Base-by-base conservation (phyloP, 2,797 vertebrate genomes). In the Artibeus jamaicensis region DNA sequence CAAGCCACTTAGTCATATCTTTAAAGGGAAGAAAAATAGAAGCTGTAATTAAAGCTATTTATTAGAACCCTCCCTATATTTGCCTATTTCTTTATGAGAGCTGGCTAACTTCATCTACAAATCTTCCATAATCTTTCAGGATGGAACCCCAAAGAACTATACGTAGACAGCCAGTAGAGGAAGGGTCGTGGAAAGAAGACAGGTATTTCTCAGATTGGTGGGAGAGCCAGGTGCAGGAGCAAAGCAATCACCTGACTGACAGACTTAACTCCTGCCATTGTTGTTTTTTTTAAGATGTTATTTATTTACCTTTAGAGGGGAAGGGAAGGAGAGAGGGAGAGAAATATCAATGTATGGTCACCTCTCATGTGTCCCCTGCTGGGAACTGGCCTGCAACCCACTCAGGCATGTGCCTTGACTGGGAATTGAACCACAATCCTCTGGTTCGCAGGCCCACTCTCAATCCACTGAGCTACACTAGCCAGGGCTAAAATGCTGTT, bases 111-210 rank as follows among this genome's bases (percentile, higher is more conserved):
- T 39, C 78, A 57, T 94, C 50, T 90, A 29, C 48, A 83, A 82
- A 26, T 87, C 57, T 55, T n/a, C 59, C 82, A 44, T n/a, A 86
- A 0, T 92, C 85, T 88, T 94, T 90, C 55, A 93, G 67, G 68
- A 92, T n/a, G n/a, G 77, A 91, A 92, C 29, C 76, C 32, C 8
- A 11, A 95, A 44, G 55, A 90, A 70, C 32, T 86, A 24, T 78
- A 85, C 46, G 67, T 94, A 92, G 78, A 88, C n/a, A 93, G 37
- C 34, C 79, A 90, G 29, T n/a, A 67, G 48, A 90, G 57, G 71
- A 96, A 89, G 22, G 44, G n/a, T 50, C 16, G 50, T 48, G 32
- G 65, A 85, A 93, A 86, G 55, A 92, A 91, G 68, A 86, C 55
- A 89, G 62, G 82, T 65, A 76, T 55, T 97, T 93, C 59, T 94